phyloP scores from a whole-genome alignment of 2,888 invertebrate genomes.

The Tachina fera region DNA sequence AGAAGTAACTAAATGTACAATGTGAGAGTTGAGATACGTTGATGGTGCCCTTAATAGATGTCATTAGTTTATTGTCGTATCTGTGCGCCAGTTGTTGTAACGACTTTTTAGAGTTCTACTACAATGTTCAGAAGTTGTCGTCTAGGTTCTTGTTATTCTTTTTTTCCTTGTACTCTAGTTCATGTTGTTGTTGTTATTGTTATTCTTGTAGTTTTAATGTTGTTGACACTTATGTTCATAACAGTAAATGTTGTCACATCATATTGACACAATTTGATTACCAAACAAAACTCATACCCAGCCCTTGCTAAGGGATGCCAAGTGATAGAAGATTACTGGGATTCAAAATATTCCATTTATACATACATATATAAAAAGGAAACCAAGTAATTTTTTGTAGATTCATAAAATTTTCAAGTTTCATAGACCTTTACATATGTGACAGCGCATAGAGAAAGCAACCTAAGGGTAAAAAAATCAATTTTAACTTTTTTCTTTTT shows the following conservation, averaged over 20 bases:
- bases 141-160: neutral
- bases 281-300: conserved; percentile 39
- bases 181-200: conserved; percentile 27
- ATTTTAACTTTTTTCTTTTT: too few relatives aligned
- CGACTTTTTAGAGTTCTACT: conserved; percentile 40
- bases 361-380: too few relatives aligned
- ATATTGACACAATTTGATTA: conserved; percentile 69
- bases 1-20: neutral
- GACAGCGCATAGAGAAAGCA: too few relatives aligned
- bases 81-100: conserved; percentile 46
- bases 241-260: conserved; percentile 68
- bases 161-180: conserved; percentile 11
- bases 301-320: too few relatives aligned
- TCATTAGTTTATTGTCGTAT: conserved; percentile 61
- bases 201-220: conserved; percentile 59
- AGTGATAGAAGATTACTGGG: too few relatives aligned
- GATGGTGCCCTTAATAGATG: conserved; percentile 62
- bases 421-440: too few relatives aligned
- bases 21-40: conserved; percentile 38
- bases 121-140: conserved; percentile 40
- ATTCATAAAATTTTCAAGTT: too few relatives aligned
- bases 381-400: too few relatives aligned
- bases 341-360: too few relatives aligned
- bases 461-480: too few relatives aligned
- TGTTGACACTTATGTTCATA: conserved; percentile 66